phyloP scores from a whole-genome alignment of 2,113 vertebrate species.

The Baryphthengus martii region DNA sequence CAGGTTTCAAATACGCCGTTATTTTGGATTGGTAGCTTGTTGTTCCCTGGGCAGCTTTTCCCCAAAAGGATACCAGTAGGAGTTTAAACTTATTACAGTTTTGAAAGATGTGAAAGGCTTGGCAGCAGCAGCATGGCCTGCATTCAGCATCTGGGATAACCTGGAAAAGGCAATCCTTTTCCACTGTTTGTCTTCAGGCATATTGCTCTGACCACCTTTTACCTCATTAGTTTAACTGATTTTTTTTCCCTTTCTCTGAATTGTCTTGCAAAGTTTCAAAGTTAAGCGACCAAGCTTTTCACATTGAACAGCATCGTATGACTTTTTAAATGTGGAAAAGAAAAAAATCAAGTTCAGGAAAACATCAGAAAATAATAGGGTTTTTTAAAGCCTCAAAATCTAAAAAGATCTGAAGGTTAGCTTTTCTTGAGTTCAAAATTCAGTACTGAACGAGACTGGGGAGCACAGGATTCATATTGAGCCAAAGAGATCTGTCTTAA shows the following conservation, averaged over 20 bases:
- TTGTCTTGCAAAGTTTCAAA: background rate
- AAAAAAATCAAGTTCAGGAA: background rate
- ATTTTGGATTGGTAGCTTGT: background rate
- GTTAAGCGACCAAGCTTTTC: background rate
- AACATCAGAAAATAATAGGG: background rate
- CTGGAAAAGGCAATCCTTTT: background rate
- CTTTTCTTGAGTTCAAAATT: background rate
- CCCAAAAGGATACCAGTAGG: background rate
- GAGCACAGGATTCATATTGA: background rate
- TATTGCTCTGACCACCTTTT: background rate
- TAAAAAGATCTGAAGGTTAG: background rate
- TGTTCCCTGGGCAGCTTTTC: slow-evolving; percentile 19
- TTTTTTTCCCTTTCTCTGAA: background rate
- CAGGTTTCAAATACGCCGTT: background rate
- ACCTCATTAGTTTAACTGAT: background rate
- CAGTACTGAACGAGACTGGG: background rate
- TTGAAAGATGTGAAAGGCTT: background rate
- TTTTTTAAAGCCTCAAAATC: background rate
- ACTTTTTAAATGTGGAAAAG: background rate
- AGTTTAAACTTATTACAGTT: slow-evolving; percentile 16
- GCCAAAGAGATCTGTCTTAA: background rate
- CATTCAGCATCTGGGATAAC: background rate
- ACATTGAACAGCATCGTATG: background rate
- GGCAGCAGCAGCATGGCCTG: background rate
- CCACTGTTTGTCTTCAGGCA: background rate